Evolutionary conservation across 64 coral and sea anemone genomes (phyloP), one percentile per base, ranked within the genome.

Genomic region (Stylophora pistillata): DNA sequence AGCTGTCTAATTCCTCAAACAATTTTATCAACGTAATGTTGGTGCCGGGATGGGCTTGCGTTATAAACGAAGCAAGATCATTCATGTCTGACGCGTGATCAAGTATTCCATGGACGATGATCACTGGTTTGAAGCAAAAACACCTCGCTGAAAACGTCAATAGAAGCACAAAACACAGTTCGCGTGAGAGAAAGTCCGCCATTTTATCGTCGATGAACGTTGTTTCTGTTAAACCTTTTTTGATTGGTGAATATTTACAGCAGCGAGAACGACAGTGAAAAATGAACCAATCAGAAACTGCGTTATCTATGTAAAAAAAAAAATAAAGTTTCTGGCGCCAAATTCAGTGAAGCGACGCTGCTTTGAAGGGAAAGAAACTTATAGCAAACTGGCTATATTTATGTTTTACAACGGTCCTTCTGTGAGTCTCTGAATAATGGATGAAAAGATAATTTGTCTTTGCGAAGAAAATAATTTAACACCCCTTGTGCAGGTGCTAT

Each of bases 101-200:
- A 21, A 98, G 75, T 60, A 98, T 98, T 70, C 96, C 96, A 90
- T 98, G 96, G 29, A 98, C 61, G 10, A 98, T 95, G 34, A 98
- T 92, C 33, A 98, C 96, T 11, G 96, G 96, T 78, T 98, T 98
- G 69, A 95, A 98, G 87, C 87, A 73, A 17, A 86, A 77, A 79
- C 21, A 58, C 12, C 58, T 30, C 30, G 74, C 33, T 23, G 82
- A 53, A 71, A 73, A 86, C 64, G 86, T 10, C 12, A 94, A 55
- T 60, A 56, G 55, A 15, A 85, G 10, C 70, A 54, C 56, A 70
- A 71, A 86, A 78, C 34, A 66, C 4, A 7, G 58, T 26, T 56
- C 13, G 31, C 18, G 60, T 53, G 60, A 27, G 30, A 21, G 2
- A 55, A 68, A 18, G 15, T 20, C 32, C 55, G 31, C 54, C 92